Percentiles rank a stretch among this genome's conserved stretches.
These are phyloP conservation scores for Luperina nickerlii DNA, from an alignment of 2,888 invertebrate species.

Conservation along the genomic window DNA sequence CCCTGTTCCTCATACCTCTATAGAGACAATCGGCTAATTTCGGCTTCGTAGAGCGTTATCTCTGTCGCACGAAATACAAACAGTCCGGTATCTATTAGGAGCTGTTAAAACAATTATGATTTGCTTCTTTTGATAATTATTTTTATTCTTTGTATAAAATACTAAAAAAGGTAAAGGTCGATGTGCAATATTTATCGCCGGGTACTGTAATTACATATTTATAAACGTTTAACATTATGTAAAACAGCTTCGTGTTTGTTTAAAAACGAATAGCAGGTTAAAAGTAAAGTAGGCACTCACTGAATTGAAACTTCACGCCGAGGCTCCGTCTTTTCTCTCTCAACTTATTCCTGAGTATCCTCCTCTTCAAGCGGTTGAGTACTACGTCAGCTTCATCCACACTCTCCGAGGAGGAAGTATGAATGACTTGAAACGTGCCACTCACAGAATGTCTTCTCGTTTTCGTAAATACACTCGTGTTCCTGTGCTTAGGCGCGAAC, in stretches of 20 bases:
- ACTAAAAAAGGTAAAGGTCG: too few relatives aligned
- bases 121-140: too few relatives aligned
- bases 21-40: too few relatives aligned
- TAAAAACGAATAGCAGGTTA: slow-evolving; percentile 27
- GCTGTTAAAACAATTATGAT: too few relatives aligned
- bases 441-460: slow-evolving; percentile 84
- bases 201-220: slow-evolving; percentile 52
- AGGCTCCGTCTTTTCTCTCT: slow-evolving; percentile 85
- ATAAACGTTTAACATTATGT: slow-evolving; percentile 23
- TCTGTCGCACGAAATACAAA: too few relatives aligned
- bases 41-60: too few relatives aligned
- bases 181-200: too few relatives aligned
- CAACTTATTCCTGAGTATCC: slow-evolving; percentile 88
- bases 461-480: slow-evolving; percentile 75
- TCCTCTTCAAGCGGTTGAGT: slow-evolving; percentile 87
- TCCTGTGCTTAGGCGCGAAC: slow-evolving; percentile 77
- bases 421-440: slow-evolving; percentile 75
- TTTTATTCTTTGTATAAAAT: too few relatives aligned
- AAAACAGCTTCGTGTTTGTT: slow-evolving; percentile 27
- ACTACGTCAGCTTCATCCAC: slow-evolving; percentile 89
- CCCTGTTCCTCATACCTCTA: too few relatives aligned
- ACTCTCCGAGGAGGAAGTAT: slow-evolving; percentile 88
- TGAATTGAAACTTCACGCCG: slow-evolving; percentile 80
- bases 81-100: too few relatives aligned
- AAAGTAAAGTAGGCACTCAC: slow-evolving; percentile 75